Conservation (phyloP, 2,797 vertebrate species). For the Pangasius sanitwongsei region DNA sequence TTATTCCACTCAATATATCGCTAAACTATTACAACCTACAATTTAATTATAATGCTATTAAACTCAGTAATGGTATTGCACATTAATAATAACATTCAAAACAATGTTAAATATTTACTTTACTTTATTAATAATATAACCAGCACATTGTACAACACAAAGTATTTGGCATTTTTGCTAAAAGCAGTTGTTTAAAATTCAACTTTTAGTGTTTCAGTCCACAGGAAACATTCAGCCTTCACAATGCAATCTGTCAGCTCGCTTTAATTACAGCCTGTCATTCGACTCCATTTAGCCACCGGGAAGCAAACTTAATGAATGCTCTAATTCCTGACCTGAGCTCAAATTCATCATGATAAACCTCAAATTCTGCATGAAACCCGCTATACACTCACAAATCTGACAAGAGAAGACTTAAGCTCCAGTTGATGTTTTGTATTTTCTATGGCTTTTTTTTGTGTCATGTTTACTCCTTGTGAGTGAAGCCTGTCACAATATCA, state of each 20-base stretch:
- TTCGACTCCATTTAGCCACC: not conserved
- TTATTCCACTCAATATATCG: not conserved
- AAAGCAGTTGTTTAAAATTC: not conserved
- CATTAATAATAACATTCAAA: not conserved
- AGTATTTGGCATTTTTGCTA: not conserved
- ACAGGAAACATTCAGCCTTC: not conserved
- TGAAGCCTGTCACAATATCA: slow-evolving; percentile 19
- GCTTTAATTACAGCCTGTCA: slow-evolving; percentile 22
- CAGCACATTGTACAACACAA: not conserved
- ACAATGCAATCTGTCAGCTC: slow-evolving; percentile 3
- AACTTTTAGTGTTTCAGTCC: not conserved
- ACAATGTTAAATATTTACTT: not conserved
- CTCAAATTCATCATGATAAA: slow-evolving; percentile 8
- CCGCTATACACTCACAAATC: not conserved
- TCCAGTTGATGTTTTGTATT: not conserved
- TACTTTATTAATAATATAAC: not conserved
- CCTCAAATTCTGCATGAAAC: not conserved
- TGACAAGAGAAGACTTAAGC: not conserved
- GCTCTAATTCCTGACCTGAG: slow-evolving; percentile 24
- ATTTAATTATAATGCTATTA: not conserved
- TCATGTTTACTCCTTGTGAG: slow-evolving; percentile 7
- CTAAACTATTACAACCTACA: not conserved
- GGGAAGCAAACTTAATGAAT: not conserved
- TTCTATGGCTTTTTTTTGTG: not conserved
- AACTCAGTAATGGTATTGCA: not conserved